Base-by-base conservation (phyloP, 2,797 vertebrate genomes). In the Cuculus canorus region DNA sequence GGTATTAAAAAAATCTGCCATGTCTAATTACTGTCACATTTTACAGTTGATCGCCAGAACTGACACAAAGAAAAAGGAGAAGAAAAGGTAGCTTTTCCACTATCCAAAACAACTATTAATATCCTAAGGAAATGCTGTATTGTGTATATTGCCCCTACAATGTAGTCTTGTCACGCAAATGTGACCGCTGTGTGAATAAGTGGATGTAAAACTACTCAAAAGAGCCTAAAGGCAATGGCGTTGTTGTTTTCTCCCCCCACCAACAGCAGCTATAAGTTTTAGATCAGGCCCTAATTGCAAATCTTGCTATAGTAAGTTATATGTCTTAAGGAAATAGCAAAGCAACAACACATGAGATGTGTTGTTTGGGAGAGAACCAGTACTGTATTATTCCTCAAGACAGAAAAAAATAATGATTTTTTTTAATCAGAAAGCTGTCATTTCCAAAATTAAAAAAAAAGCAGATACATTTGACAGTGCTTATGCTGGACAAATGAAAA, bases 11-110 rank as follows among this genome's bases (percentile, higher is more conserved):
- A 84, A 48, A 88, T 24, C 73, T 96, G 95, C 52, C 92, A 32
- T 17, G 4, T 92, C 37, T 86, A 77, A 95, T 94, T 28, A 95
- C 56, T 48, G 39, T 96, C 92, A 95, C 30, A 75, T 97, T 95
- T 95, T 84, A 88, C 91, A 95, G 88, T 0, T 95, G 90, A 86
- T 90, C 0, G 19, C 87, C 82, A 90, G 88, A 90, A 91, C 23
- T 88, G 88, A 71, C 83, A 80, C 3, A 5, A 94, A 94, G 73
- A 88, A 93, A 93, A 92, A 92, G 45, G 47, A 94, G 23, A 94
- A 93, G 66, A 93, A 94, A 92, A 94, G 59, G 75, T 93, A 92
- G 33, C 33, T 80, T 90, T 56, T 39, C 33, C 43, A 6, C 47
- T 82, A 35, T 43, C 88, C 56, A 66, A 95, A 95, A 86, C 39